Evolutionary conservation across 2,888 invertebrate species (phyloP).

Genomic region (Melieria picta): DNA sequence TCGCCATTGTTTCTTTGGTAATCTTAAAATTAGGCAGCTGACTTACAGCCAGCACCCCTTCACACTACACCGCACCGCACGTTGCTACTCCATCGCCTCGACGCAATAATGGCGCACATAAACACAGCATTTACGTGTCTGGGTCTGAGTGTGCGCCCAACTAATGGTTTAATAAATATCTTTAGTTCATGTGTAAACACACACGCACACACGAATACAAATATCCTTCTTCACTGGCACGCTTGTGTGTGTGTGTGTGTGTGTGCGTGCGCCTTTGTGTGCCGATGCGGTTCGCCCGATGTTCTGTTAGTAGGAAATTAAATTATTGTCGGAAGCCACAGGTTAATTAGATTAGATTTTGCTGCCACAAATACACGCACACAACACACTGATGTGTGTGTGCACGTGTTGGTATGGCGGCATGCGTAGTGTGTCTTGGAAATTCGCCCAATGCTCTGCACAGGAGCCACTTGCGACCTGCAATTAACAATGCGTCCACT

Average conservation of each 20-base stretch:
- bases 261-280: not conserved
- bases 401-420: not conserved
- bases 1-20: not conserved
- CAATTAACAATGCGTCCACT: no score
- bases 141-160: conserved; percentile 31
- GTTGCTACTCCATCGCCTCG: not conserved
- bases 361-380: not conserved
- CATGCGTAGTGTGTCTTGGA: not conserved
- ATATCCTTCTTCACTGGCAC: not conserved
- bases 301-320: conserved; percentile 14
- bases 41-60: no score
- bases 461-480: no score
- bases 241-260: not conserved
- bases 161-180: conserved; percentile 40
- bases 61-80: no score
- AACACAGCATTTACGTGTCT: conserved; percentile 43
- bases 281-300: not conserved
- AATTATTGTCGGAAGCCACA: conserved; percentile 32
- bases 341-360: conserved; percentile 32
- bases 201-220: not conserved
- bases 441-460: no score
- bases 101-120: conserved; percentile 29
- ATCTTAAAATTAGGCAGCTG: not conserved
- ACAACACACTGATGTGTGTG: not conserved
- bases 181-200: conserved; percentile 3